A percentile compares a stretch with the other conserved stretches of the same genome.
Conservation (phyloP, 2,113 vertebrate species). For the Acrocephalus arundinaceus region DNA sequence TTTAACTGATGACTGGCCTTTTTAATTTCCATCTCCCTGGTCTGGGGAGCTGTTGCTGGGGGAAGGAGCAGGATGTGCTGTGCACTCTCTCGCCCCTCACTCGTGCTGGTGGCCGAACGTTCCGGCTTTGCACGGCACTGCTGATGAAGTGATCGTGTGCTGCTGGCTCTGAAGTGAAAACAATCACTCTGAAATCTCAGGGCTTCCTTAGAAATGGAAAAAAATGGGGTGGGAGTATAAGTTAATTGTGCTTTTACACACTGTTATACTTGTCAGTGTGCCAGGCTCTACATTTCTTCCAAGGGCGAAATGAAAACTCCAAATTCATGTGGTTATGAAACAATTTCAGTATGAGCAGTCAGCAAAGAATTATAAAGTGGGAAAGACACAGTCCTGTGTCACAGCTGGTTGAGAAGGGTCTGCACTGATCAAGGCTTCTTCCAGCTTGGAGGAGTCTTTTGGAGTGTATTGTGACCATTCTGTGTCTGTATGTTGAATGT, state of each 20-base stretch:
- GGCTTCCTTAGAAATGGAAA: slow-evolving; percentile 68
- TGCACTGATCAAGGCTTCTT: slow-evolving; percentile 34
- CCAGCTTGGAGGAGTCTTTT: slow-evolving; percentile 4
- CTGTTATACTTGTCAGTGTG: slow-evolving; percentile 73
- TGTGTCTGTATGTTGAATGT: neutral
- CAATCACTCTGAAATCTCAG: slow-evolving; percentile 65
- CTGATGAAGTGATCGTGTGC: slow-evolving; percentile 55
- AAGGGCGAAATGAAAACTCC: slow-evolving; percentile 72
- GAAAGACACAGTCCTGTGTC: slow-evolving; percentile 53
- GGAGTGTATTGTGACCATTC: neutral
- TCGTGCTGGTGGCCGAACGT: neutral
- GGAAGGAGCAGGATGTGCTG: neutral
- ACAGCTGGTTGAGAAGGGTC: slow-evolving; percentile 9
- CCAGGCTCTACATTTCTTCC: slow-evolving; percentile 73
- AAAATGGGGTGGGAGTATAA: slow-evolving; percentile 66
- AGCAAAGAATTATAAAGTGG: slow-evolving; percentile 60
- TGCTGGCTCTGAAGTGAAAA: slow-evolving; percentile 71
- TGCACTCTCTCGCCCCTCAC: neutral
- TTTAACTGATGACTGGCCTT: neutral
- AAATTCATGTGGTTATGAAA: slow-evolving; percentile 75
- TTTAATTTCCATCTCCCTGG: neutral
- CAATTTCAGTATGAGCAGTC: slow-evolving; percentile 63
- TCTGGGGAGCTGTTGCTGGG: neutral
- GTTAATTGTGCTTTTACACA: slow-evolving; percentile 78
- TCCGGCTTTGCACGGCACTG: neutral